Evolutionary conservation across 2,888 invertebrate genomes (phyloP), one percentile per base, ranked within the genome.

Genomic region (Limnephilus rhombicus): DNA sequence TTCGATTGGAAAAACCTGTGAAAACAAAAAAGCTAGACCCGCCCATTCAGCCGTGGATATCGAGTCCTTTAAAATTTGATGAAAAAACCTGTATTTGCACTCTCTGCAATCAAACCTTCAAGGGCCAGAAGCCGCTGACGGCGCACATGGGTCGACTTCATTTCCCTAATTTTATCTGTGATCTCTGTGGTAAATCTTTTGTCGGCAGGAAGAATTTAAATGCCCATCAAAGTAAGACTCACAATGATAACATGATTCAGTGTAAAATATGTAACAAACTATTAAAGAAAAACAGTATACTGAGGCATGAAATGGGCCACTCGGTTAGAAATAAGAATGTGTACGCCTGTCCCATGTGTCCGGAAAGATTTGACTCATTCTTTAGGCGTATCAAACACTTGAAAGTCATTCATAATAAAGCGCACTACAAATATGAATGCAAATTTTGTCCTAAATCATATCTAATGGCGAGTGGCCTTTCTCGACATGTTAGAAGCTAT

Each of bases 391-490:
- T 68, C 34, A 68, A 80, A 68, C 88, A 89, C 29, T n/a, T 68
- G 41, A n/a, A 24, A 11, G 80, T 18, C 18, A 34, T 80, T 68
- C 88, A 89, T 41, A n/a, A 80, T 80, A 80, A 89, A 34, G 34
- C 37, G 18, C 80, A 87, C 37, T 81, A 87, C 53, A 91, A 88
- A 24, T 87, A 91, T 37, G 49, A 41, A 12, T 91, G 91, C 82
- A 91, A 91, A 81, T 82, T 87, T 49, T 91, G 91, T 34, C 24
- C 91, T 41, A 91, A 91, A n/a, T 31, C 31, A 1, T 91, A 81
- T 29, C 11, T 45, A 12, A 68, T 81, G 80, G 15, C 87, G 2
- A 45, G 81, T 9, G 34, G 49, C 18, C 91, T 91, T 11, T 81
- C 81, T 11, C 34, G 41, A 13, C 91, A 91, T 80, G 81, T 91